Evolutionary conservation across 2,888 invertebrate genomes (phyloP).

Genomic region (Spatulosminthurus flaviceps): DNA sequence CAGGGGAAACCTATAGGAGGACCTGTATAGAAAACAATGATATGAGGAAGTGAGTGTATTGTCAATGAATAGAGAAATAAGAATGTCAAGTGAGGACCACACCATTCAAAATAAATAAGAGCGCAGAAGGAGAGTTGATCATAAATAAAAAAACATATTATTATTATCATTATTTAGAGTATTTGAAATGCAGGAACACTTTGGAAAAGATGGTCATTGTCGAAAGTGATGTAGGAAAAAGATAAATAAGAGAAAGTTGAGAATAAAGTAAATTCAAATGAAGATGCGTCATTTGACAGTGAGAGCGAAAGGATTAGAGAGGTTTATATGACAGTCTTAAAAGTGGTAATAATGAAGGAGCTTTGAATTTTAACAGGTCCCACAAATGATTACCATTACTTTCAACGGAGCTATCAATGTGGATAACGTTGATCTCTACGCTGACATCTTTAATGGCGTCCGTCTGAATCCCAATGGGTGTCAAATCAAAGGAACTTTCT

Average conservation of each 20-base stretch:
- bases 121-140: too few species aligned
- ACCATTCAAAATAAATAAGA: too few species aligned
- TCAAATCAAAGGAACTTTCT: slow-evolving; percentile 77
- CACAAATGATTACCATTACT: slow-evolving; percentile 93
- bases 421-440: slow-evolving; percentile 92
- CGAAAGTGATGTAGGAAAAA: not conserved
- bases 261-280: not conserved
- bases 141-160: too few species aligned
- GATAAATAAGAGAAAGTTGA: slow-evolving; percentile 8
- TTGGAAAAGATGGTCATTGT: not conserved
- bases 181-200: not conserved
- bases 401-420: slow-evolving; percentile 95
- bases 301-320: not conserved
- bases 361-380: slow-evolving; percentile 69
- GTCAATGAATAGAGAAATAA: too few species aligned
- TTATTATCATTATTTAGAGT: not conserved
- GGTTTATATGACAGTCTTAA: not conserved
- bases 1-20: too few species aligned
- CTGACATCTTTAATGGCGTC: slow-evolving; percentile 83
- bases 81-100: too few species aligned
- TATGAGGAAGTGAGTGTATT: too few species aligned
- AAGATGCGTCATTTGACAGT: not conserved
- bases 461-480: slow-evolving; percentile 93
- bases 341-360: not conserved
- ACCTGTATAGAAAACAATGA: too few species aligned